phyloP scores from a whole-genome alignment of 2,797 vertebrate genomes.

The Phrynocephalus guinanensis region DNA sequence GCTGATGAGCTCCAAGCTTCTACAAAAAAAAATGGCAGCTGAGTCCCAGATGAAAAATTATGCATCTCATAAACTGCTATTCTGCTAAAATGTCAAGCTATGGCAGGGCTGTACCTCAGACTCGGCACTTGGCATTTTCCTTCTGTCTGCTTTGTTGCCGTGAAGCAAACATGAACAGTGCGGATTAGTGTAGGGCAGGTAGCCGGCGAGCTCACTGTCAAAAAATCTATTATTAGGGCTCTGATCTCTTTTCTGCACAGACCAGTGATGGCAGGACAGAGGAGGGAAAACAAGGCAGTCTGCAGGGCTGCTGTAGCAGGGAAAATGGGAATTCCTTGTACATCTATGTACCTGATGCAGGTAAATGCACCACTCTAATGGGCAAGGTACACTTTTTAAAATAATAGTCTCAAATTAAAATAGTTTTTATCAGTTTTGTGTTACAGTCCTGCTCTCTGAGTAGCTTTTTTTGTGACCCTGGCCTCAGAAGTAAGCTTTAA shows the following conservation, averaged over 20 bases:
- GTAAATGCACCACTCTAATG: constrained; percentile 74
- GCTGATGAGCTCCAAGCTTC: constrained; percentile 75
- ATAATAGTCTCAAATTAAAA: constrained; percentile 73
- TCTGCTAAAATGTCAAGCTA: constrained; percentile 84
- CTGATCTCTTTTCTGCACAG: constrained; percentile 79
- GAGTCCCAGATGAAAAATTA: constrained; percentile 84
- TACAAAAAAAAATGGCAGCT: constrained; percentile 77
- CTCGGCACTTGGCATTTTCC: constrained; percentile 84
- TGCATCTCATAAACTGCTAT: constrained; percentile 84
- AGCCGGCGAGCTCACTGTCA: constrained; percentile 82
- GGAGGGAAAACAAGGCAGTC: constrained; percentile 65
- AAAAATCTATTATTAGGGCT: constrained; percentile 85
- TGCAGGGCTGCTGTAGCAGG: constrained; percentile 56
- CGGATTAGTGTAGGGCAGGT: constrained; percentile 84
- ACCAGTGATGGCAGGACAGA: constrained; percentile 71
- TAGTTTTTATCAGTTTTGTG: constrained; percentile 55
- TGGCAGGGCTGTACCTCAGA: constrained; percentile 81
- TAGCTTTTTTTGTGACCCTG: constrained; percentile 49
- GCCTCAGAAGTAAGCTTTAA: constrained; percentile 59
- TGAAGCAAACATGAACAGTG: constrained; percentile 83
- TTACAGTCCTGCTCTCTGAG: constrained; percentile 58
- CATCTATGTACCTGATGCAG: constrained; percentile 72
- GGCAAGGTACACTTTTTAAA: constrained; percentile 66
- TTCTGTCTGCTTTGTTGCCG: constrained; percentile 84
- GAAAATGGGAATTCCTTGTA: constrained; percentile 72